Conservation (phyloP, 2,888 invertebrate genomes). For the Leptodirus hochenwartii region DNA sequence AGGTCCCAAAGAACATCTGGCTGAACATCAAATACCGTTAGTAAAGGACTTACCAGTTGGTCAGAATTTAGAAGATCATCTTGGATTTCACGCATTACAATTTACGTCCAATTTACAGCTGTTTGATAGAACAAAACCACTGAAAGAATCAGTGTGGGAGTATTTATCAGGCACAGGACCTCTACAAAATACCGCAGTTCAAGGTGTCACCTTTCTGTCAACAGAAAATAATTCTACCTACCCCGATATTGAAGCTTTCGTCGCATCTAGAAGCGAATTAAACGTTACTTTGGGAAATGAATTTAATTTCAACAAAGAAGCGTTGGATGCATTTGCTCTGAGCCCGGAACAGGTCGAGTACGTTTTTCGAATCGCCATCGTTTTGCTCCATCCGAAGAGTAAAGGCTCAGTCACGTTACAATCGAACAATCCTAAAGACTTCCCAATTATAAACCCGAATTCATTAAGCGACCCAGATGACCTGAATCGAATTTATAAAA, state of each 20-base stretch:
- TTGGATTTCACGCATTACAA: slow-evolving; percentile 14
- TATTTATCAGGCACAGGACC: slow-evolving; percentile 14
- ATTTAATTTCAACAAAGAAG: slow-evolving; percentile 10
- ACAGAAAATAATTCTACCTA: slow-evolving; percentile 6
- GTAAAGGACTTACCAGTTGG: slow-evolving; percentile 16
- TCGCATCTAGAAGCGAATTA: slow-evolving; percentile 9
- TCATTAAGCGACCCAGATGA: slow-evolving; percentile 26
- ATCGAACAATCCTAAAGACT: slow-evolving; percentile 17
- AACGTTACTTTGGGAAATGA: slow-evolving; percentile 2
- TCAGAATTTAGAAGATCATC: slow-evolving; percentile 15
- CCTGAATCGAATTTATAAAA: slow-evolving; percentile 36
- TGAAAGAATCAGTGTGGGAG: slow-evolving; percentile 9
- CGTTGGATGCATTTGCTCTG: slow-evolving; percentile 8
- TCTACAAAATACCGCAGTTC: too few relatives aligned
- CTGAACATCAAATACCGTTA: slow-evolving; percentile 13
- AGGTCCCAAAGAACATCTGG: slow-evolving; percentile 16
- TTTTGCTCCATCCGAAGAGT: slow-evolving; percentile 18
- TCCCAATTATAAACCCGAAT: slow-evolving; percentile 17
- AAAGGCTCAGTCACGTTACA: slow-evolving; percentile 16
- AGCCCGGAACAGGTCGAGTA: too few relatives aligned
- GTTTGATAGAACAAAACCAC: neutral
- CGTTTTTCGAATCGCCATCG: slow-evolving; percentile 11
- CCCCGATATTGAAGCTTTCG: slow-evolving; percentile 12
- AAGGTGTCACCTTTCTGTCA: too few relatives aligned
- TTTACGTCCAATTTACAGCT: slow-evolving; percentile 11